A percentile compares a stretch with the other conserved stretches of the same genome.
phyloP scores from a whole-genome alignment of 1,140 invertebrate genomes.

The Temnothorax curvispinosus region DNA sequence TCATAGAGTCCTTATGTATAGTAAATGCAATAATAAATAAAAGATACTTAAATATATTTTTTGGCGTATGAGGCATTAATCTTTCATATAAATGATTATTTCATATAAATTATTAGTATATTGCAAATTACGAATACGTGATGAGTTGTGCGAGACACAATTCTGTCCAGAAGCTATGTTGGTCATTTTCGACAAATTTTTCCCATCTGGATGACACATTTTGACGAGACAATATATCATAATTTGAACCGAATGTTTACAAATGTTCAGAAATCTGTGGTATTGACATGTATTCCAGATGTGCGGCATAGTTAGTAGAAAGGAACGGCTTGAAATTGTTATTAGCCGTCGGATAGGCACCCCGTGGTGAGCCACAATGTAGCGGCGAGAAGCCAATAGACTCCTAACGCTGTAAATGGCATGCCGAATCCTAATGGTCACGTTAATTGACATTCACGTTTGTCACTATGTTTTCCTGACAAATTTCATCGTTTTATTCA shows the following conservation, averaged over 20 bases:
- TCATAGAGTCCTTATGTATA: not conserved
- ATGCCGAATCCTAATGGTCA: conserved; percentile 29
- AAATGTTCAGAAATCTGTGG: conserved; percentile 68
- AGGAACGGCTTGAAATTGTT: conserved; percentile 74
- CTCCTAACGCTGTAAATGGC: conserved; percentile 58
- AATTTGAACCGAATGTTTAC: conserved; percentile 71
- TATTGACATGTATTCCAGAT: conserved; percentile 71
- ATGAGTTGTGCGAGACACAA: not conserved
- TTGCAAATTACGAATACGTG: not conserved
- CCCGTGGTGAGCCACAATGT: conserved; percentile 75
- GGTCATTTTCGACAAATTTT: not conserved
- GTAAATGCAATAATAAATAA: not conserved
- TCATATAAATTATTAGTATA: not conserved
- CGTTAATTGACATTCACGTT: conserved; percentile 67
- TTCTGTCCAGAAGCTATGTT: not conserved
- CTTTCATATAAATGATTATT: not conserved
- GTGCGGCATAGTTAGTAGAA: conserved; percentile 60
- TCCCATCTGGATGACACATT: not conserved
- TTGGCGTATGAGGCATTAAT: not conserved
- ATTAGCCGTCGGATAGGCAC: conserved; percentile 78
- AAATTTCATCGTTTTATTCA: not conserved
- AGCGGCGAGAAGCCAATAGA: conserved; percentile 54
- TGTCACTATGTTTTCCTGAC: conserved; percentile 32
- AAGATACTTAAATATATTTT: not conserved
- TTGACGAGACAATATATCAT: conserved; percentile 54